A percentile compares a stretch with the other conserved stretches of the same genome.
Evolutionary conservation across 2,888 invertebrate genomes (phyloP).

Genomic region (Cheilosia variabilis): DNA sequence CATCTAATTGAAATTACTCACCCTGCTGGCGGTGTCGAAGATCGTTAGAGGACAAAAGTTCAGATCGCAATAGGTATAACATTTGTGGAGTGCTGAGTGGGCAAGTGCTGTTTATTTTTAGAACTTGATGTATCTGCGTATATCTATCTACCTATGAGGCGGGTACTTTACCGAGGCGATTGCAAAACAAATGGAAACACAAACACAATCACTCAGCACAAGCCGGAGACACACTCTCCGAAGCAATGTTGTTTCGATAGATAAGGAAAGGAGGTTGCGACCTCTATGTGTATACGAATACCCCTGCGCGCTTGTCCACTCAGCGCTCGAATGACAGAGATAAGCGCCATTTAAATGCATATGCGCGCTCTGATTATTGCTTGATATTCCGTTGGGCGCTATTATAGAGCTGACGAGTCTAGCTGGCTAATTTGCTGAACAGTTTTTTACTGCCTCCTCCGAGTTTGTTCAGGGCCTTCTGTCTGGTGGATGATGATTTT

Average conservation of each 20-base stretch:
- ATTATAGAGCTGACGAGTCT: constrained; percentile 33
- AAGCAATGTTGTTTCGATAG: constrained; percentile 43
- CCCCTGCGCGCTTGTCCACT: constrained; percentile 16
- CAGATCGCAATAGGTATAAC: constrained; percentile 6
- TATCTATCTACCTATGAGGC: constrained; percentile 21
- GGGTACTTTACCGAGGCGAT: constrained; percentile 1
- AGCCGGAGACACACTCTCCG: constrained; percentile 4
- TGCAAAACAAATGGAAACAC: constrained; percentile 38
- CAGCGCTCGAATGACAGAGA: constrained; percentile 46
- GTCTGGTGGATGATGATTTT: constrained; percentile 49
- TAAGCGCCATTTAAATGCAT: constrained; percentile 69
- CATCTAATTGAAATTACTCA: constrained; percentile 74
- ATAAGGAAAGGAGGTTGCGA: constrained; percentile 61
- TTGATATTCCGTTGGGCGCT: constrained; percentile 27
- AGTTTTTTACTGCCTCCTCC: constrained; percentile 5
- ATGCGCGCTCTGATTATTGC: constrained; percentile 33
- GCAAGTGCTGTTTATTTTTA: constrained; percentile 57
- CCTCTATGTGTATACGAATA: constrained; percentile 30
- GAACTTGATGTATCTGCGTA: constrained; percentile 23
- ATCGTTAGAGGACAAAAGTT: constrained; percentile 71
- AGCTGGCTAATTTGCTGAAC: constrained; percentile 62
- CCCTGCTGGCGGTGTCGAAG: constrained; percentile 58
- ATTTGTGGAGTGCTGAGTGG: constrained; percentile 23
- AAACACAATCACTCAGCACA: constrained; percentile 11
- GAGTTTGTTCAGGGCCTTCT: neutral